Evolutionary conservation across 2,888 invertebrate genomes (phyloP).

Genomic region (Agonopterix alstromeriana): DNA sequence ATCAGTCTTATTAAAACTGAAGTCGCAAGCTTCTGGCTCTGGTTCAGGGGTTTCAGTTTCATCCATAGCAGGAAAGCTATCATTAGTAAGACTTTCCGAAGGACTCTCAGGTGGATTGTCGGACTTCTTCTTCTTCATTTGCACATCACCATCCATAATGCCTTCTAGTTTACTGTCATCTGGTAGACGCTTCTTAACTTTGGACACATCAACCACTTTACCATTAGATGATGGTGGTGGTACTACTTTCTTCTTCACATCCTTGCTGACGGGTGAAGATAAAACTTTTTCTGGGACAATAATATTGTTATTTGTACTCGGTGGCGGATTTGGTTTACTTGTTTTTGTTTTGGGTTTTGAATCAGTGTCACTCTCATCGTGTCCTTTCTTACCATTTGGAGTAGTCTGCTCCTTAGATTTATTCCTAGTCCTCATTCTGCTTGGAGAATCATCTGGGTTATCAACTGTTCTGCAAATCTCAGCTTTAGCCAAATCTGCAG

Average conservation of each 20-base stretch:
- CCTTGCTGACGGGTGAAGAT: constrained; percentile 58
- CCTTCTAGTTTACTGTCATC: constrained; percentile 76
- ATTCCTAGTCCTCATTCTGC: constrained; percentile 92
- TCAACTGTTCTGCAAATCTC: constrained; percentile 85
- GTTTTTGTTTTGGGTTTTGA: constrained; percentile 52
- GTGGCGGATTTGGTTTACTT: constrained; percentile 50
- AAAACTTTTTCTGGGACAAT: constrained; percentile 45
- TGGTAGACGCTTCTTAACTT: constrained; percentile 77
- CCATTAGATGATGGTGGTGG: constrained; percentile 37
- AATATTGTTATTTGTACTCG: constrained; percentile 60
- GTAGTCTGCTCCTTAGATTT: constrained; percentile 85
- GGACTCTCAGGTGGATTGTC: constrained; percentile 83
- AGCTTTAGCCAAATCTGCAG: constrained; percentile 87
- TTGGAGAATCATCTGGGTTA: constrained; percentile 88
- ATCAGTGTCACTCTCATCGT: constrained; percentile 70
- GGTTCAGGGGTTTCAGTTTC: constrained; percentile 76
- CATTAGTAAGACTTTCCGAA: constrained; percentile 89
- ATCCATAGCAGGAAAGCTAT: constrained; percentile 89
- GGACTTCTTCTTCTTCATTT: constrained; percentile 74
- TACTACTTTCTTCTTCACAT: constrained; percentile 56
- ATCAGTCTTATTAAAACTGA: constrained; percentile 65
- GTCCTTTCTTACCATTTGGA: constrained; percentile 63
- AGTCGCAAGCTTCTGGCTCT: constrained; percentile 66
- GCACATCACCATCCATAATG: constrained; percentile 76
- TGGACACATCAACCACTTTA: constrained; percentile 63